Evolutionary conservation across 1,140 invertebrate species (phyloP).

Genomic region (Stratiolaelaps scimitus): DNA sequence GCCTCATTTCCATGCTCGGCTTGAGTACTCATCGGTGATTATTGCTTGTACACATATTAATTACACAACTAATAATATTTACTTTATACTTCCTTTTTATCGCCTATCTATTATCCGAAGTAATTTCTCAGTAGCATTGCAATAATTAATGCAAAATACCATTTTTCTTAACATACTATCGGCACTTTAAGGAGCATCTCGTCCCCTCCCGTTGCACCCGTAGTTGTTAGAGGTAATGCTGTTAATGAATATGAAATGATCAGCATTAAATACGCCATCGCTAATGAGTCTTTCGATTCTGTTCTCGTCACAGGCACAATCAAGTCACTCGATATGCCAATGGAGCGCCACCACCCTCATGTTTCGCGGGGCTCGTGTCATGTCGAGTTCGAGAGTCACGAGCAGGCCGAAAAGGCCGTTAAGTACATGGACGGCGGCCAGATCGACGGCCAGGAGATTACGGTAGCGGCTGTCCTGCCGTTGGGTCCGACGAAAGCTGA

Average conservation of each 20-base stretch:
- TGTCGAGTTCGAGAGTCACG: slow-evolving; percentile 79
- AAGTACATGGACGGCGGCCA: slow-evolving; percentile 96
- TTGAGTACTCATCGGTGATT: no score
- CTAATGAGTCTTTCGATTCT: no score
- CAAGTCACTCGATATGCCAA: slow-evolving; percentile 74
- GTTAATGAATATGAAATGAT: no score
- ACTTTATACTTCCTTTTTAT: no score
- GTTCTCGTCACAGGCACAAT: slow-evolving; percentile 55
- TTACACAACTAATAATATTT: no score
- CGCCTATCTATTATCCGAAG: no score
- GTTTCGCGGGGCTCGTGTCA: slow-evolving; percentile 80
- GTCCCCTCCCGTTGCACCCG: no score
- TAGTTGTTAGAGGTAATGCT: no score
- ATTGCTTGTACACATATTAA: no score
- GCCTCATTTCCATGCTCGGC: no score
- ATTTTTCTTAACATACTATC: slow-evolving; percentile 2
- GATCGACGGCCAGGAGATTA: slow-evolving; percentile 77
- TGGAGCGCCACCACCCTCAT: slow-evolving; percentile 69
- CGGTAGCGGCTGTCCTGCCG: slow-evolving; percentile 45
- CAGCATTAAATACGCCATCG: no score
- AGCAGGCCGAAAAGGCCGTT: slow-evolving; percentile 94
- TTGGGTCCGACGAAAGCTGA: slow-evolving; percentile 10
- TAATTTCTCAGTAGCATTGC: no score
- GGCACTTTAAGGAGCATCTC: background rate
- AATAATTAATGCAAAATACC: background rate